Evolutionary conservation across 2,797 vertebrate genomes (phyloP).

Genomic region (Melanotaenia parkinsoni): DNA sequence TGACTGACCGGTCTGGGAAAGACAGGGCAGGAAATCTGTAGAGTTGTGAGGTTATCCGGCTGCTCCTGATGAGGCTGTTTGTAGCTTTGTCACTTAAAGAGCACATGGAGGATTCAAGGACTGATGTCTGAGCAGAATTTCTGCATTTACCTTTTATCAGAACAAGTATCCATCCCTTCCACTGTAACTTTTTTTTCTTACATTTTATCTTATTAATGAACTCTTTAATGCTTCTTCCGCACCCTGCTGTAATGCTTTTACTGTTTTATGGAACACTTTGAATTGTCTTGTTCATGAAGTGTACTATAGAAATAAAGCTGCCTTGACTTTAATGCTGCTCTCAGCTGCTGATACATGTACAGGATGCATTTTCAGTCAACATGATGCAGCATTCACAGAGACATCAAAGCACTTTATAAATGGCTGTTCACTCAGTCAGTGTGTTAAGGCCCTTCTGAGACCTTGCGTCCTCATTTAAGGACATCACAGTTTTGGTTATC

Average conservation of each 20-base stretch:
- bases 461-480: too few relatives aligned
- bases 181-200: too few relatives aligned
- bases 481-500: too few relatives aligned
- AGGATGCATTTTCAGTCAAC: slow-evolving; percentile 25
- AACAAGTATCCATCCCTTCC: too few relatives aligned
- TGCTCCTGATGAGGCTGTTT: slow-evolving; percentile 42
- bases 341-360: slow-evolving; percentile 33
- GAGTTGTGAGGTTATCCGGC: neutral
- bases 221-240: neutral
- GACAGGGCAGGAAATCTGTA: neutral
- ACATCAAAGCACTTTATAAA: slow-evolving; percentile 20
- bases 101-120: too few relatives aligned
- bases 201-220: too few relatives aligned
- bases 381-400: slow-evolving; percentile 13
- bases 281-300: too few relatives aligned
- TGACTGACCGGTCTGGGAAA: neutral
- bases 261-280: too few relatives aligned
- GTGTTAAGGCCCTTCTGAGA: slow-evolving; percentile 10
- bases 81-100: neutral
- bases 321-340: slow-evolving; percentile 20
- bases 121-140: neutral
- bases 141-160: neutral
- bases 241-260: neutral
- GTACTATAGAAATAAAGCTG: too few relatives aligned
- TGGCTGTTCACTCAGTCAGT: neutral